Conservation (phyloP, 2,888 invertebrate species). For the Tachina lurida region DNA sequence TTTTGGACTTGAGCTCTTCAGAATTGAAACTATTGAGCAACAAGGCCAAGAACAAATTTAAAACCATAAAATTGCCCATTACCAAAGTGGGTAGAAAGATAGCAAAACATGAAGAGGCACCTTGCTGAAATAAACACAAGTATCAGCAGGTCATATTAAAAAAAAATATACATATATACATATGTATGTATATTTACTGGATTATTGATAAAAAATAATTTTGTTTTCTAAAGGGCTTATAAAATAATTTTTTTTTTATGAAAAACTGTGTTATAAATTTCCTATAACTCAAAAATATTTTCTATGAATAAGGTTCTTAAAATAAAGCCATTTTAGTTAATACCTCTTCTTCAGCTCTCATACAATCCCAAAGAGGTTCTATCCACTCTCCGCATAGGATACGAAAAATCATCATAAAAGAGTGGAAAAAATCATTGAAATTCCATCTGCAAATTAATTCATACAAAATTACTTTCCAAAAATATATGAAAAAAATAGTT, state of each 20-base stretch:
- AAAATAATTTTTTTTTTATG: too few species aligned
- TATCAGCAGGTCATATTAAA: too few species aligned
- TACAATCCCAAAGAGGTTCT: constrained; percentile 98
- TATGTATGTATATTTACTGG: too few species aligned
- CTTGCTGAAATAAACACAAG: constrained; percentile 83
- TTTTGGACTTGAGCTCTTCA: constrained; percentile 95
- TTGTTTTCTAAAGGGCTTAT: too few species aligned
- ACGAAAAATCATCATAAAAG: constrained; percentile 99
- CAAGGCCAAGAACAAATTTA: constrained; percentile 98
- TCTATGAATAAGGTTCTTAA: too few species aligned
- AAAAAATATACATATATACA: too few species aligned
- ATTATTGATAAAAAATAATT: too few species aligned
- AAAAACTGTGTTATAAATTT: too few species aligned
- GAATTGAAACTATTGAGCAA: constrained; percentile 98
- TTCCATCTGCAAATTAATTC: constrained; percentile 89
- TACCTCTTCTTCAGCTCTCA: constrained; percentile 91
- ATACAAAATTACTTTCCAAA: not conserved
- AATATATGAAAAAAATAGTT: not conserved
- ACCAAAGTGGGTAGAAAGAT: constrained; percentile 97
- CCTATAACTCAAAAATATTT: too few species aligned
- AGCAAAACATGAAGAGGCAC: constrained; percentile 94
- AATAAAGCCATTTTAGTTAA: not conserved
- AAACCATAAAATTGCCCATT: constrained; percentile 98
- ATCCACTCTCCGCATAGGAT: constrained; percentile 99
- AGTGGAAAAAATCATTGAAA: constrained; percentile 98